These are phyloP conservation scores for Petromus typicus DNA, from an alignment of 2,113 vertebrate species.

Conservation along the genomic window DNA sequence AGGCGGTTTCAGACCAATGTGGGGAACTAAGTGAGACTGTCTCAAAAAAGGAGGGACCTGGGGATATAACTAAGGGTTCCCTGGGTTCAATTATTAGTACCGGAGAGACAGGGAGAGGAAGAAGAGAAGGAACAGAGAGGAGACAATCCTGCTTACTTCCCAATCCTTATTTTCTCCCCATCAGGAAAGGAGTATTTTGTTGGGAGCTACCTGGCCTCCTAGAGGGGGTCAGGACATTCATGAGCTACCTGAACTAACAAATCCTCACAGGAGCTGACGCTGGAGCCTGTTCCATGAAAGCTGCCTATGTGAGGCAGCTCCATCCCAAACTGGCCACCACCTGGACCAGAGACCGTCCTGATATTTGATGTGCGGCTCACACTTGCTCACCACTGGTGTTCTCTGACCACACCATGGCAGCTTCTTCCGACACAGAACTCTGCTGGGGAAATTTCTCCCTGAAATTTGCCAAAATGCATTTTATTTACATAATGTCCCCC, in stretches of 20 bases:
- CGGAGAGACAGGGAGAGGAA: not conserved
- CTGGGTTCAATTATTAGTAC: not conserved
- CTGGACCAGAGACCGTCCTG: not conserved
- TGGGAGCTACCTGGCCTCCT: not conserved
- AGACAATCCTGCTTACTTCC: not conserved
- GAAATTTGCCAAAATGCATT: not conserved
- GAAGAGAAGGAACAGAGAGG: not conserved
- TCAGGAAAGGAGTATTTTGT: not conserved
- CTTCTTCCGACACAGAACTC: not conserved
- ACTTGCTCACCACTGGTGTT: not conserved
- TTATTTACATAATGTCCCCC: not conserved
- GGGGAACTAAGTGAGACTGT: not conserved
- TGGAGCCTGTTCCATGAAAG: rapidly evolving
- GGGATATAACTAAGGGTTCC: not conserved
- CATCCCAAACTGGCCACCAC: not conserved
- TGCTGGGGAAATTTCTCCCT: not conserved
- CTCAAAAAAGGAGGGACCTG: not conserved
- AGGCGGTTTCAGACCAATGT: not conserved
- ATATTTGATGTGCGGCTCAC: not conserved
- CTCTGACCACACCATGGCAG: not conserved
- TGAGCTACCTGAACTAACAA: not conserved
- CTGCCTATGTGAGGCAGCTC: rapidly evolving
- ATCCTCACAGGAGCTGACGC: rapidly evolving
- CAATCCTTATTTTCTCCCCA: not conserved
- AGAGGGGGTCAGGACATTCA: not conserved